Evolutionary conservation across 1,140 invertebrate genomes (phyloP), one percentile per base, ranked within the genome.

Genomic region (Ditylenchus dipsaci): DNA sequence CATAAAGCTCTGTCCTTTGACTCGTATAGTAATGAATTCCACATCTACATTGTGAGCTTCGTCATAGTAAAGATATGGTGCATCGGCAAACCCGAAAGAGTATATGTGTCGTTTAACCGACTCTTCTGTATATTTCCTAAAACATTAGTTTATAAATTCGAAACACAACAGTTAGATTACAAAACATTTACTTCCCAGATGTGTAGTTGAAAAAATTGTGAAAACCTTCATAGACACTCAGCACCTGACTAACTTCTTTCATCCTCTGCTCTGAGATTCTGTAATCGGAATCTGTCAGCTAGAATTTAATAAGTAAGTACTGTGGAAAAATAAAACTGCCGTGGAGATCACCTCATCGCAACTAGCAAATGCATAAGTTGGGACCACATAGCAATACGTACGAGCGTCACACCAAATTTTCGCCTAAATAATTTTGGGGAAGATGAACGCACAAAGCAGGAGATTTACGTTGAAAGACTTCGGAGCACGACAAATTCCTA

Each of bases 201-300:
- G 95, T 99, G 77, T 95, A 99, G 86, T 97, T 98, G 81, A 97
- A 93, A 85, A 90, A 98, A 84, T 94, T 95, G 80, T 94, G 91
- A 0, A 92, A 92, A 62, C 95, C 95, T 76, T 89, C 87, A 82
- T 89, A 96, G 42, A 87, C 82, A 69, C 87, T 85, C 13, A 97
- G 83, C 19, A 90, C 83, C 38, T 88, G 84, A 75, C 89, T 89
- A 0, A 96, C 84, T 82, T 87, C 85, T 38, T 88, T 69, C 26
- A 84, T 38, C n/a, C 76, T 78, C 33, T 84, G 81, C 57, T 77
- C 76, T 74, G 76, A 58, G 74, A 92, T 86, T 68, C 91, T 87
- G 80, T 88, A 96, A 13, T 85, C 82, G 60, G 87, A 86, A 69
- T 85, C 85, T 1, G 84, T 86, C 27, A 87, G 85, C 70, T 87